Evolutionary conservation across 2,888 invertebrate genomes (phyloP), one percentile per base, ranked within the genome.

Genomic region (Tuta absoluta): DNA sequence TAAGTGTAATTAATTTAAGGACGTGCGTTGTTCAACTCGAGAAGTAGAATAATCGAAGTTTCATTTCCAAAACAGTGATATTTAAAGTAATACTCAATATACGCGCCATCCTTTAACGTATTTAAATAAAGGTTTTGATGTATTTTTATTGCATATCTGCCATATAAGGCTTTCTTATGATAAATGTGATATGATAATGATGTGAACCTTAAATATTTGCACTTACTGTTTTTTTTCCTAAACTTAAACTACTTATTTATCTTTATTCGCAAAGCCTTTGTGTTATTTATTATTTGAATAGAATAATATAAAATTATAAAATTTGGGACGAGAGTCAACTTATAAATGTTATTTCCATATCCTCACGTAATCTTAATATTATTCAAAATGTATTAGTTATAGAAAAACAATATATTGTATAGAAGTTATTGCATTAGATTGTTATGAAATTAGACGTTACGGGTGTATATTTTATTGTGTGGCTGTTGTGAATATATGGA

Each of bases 401-500:
- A 78, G 73, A 74, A 62, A 68, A 61, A 70, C 75, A 78, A 65
- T 68, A 68, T 61, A 61, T 71, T 73, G 75, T 81, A 84, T 81
- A 84, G 79, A 74, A 80, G 77, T 83, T 84, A 81, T 75, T 69
- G 73, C 77, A 77, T 80, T 87, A 86, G 82, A 86, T 84, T 82
- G 86, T 88, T 88, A 81, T 81, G 70, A 77, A 81, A 76, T 80
- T 85, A 84, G 82, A 72, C 74, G 76, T 84, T 83, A 86, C 80
- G 80, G 78, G 78, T 86, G 85, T 85, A 81, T 78, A 81, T 79
- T 85, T 78, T 80, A 72, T 75, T 76, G 79, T 77, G 76, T 82
- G 77, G 72, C 79, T 82, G 80, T 83, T 82, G 78, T 81, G 77
- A 78, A 78, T 78, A 81, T 76, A 21, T 72, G 72, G 77, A 33